Evolutionary conservation across 92 coral and sea anemone species (phyloP).

Genomic region (Epizoanthus illoricatus): DNA sequence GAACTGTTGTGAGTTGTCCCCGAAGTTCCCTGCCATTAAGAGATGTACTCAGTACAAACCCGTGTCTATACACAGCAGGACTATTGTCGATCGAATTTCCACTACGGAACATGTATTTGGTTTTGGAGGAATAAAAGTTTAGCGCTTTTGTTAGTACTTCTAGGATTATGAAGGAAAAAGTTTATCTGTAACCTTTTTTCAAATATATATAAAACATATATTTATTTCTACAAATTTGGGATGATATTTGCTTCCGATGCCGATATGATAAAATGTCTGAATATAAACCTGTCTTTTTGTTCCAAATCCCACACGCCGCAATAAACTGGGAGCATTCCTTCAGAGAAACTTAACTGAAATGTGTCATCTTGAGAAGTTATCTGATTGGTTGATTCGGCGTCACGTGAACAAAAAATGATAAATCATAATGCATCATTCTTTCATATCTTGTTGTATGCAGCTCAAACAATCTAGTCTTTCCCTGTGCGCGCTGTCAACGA

Average conservation of each 20-base stretch:
- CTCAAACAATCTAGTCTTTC: conserved; percentile 39
- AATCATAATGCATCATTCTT: conserved; percentile 79
- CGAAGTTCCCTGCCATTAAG: background rate
- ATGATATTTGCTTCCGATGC: conserved; percentile 29
- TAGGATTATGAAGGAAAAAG: background rate
- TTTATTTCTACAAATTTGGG: no score
- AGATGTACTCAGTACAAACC: conserved; percentile 18
- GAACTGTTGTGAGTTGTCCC: no score
- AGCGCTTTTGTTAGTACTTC: background rate
- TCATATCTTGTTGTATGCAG: conserved; percentile 49
- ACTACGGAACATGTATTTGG: background rate
- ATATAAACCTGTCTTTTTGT: conserved; percentile 15
- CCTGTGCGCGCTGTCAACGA: conserved; percentile 59
- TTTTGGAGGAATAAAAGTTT: background rate
- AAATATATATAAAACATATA: background rate
- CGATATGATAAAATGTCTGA: conserved; percentile 28
- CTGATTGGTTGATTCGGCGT: conserved; percentile 63
- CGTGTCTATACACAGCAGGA: conserved; percentile 2
- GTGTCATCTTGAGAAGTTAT: conserved; percentile 31
- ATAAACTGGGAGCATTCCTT: conserved; percentile 29
- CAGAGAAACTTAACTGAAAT: conserved; percentile 35
- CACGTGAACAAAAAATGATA: conserved; percentile 80
- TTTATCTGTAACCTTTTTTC: background rate
- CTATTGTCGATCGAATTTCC: background rate
- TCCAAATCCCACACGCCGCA: conserved; percentile 22